A percentile compares a stretch with the other conserved stretches of the same genome.
These are phyloP conservation scores for Crotalus tigris DNA, from an alignment of 2,113 vertebrate species.

Conservation along the genomic window DNA sequence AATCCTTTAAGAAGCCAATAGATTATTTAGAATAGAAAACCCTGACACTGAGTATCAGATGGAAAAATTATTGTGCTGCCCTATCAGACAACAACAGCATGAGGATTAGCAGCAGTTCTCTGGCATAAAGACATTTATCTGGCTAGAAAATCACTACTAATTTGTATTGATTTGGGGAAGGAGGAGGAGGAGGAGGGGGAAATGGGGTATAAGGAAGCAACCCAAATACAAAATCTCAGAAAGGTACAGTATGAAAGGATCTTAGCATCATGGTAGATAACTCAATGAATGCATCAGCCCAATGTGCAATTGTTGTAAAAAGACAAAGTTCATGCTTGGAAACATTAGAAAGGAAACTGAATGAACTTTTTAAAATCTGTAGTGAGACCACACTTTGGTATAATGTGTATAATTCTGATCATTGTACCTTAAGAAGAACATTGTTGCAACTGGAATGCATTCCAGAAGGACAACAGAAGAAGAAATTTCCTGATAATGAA, in stretches of 20 bases:
- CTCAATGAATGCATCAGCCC: not conserved
- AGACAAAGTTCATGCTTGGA: not conserved
- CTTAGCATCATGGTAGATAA: not conserved
- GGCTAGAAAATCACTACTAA: not conserved
- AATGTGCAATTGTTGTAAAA: not conserved
- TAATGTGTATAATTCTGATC: not conserved
- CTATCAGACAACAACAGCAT: not conserved
- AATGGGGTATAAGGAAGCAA: not conserved
- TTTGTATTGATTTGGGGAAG: not conserved
- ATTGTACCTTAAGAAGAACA: not conserved
- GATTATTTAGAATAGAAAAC: not conserved
- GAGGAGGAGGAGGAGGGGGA: not conserved
- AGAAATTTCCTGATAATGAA: not conserved
- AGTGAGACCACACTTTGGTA: not conserved
- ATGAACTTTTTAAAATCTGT: not conserved
- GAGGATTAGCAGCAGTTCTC: not conserved
- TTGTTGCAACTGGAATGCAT: not conserved
- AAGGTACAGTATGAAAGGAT: not conserved
- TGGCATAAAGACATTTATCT: not conserved
- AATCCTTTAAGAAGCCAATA: not conserved
- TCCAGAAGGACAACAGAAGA: not conserved
- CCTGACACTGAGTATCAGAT: not conserved
- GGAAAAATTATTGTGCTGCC: not conserved
- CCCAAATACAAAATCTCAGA: not conserved
- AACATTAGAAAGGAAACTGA: not conserved